Evolutionary conservation across 1,140 invertebrate genomes (phyloP).

Genomic region (Drosophila nannoptera): DNA sequence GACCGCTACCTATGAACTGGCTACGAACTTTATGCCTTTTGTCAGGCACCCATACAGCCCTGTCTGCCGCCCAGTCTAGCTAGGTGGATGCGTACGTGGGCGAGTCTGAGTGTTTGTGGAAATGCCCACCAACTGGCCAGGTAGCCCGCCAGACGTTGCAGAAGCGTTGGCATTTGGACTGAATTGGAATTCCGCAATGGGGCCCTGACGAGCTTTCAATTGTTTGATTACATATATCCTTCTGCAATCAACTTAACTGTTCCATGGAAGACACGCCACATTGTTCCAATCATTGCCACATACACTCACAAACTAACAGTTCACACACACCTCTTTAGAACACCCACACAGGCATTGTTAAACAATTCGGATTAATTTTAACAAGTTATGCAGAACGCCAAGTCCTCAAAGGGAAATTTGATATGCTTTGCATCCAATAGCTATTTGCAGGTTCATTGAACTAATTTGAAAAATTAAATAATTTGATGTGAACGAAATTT

Average conservation of each 20-base stretch:
- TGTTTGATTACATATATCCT: slow-evolving; percentile 17
- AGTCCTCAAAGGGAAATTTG: no score
- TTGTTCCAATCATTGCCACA: slow-evolving; percentile 3
- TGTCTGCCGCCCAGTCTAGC: neutral
- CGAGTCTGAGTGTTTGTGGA: neutral
- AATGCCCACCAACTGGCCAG: neutral
- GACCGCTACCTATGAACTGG: slow-evolving; percentile 46
- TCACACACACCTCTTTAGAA: neutral
- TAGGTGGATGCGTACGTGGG: neutral
- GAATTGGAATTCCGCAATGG: slow-evolving; percentile 14
- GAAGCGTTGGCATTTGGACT: neutral
- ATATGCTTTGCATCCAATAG: no score
- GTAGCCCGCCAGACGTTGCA: slow-evolving; percentile 4
- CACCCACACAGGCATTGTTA: neutral
- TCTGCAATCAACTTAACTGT: slow-evolving; percentile 18
- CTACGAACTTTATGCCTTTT: slow-evolving; percentile 14
- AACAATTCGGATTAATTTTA: no score
- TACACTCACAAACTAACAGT: neutral
- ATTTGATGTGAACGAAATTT: no score
- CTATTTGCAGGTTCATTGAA: no score
- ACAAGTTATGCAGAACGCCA: no score
- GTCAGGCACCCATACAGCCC: neutral
- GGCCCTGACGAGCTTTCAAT: slow-evolving; percentile 11
- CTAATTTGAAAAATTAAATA: no score
- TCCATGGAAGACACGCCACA: slow-evolving; percentile 3